These are phyloP conservation scores for Monochamus alternatus DNA, from an alignment of 2,888 invertebrate species.

Conservation along the genomic window DNA sequence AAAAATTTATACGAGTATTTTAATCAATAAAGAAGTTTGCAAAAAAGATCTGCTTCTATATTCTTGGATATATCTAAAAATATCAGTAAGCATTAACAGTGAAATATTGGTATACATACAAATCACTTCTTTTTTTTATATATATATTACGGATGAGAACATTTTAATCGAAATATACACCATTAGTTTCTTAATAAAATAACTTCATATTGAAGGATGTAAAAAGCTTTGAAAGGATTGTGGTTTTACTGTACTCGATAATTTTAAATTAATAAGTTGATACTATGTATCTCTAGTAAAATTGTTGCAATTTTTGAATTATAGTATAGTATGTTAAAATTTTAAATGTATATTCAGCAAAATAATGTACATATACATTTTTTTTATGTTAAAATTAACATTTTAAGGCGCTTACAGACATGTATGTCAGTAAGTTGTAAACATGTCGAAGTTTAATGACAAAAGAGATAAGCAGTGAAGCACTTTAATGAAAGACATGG, in stretches of 20 bases:
- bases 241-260: slow-evolving; percentile 53
- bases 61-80: slow-evolving; percentile 39
- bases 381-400: not conserved
- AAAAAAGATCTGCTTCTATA: slow-evolving; percentile 33
- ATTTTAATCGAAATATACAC: slow-evolving; percentile 29
- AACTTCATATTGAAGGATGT: slow-evolving; percentile 67
- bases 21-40: slow-evolving; percentile 5
- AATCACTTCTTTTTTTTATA: not conserved
- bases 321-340: slow-evolving; percentile 61
- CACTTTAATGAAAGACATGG: no score
- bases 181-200: slow-evolving; percentile 46
- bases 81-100: slow-evolving; percentile 27
- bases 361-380: slow-evolving; percentile 12
- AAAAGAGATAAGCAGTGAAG: no score
- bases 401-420: not conserved
- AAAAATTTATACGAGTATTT: not conserved
- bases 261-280: slow-evolving; percentile 65
- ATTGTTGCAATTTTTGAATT: slow-evolving; percentile 71
- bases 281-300: slow-evolving; percentile 73
- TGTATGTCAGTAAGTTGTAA: no score
- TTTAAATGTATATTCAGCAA: slow-evolving; percentile 41
- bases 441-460: no score
- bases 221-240: slow-evolving; percentile 54
- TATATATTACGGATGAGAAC: not conserved
- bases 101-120: slow-evolving; percentile 1